These are phyloP conservation scores for Heliocidaris erythrogramma DNA, from an alignment of 35 echinoderm and acorn worm species.

Conservation along the genomic window DNA sequence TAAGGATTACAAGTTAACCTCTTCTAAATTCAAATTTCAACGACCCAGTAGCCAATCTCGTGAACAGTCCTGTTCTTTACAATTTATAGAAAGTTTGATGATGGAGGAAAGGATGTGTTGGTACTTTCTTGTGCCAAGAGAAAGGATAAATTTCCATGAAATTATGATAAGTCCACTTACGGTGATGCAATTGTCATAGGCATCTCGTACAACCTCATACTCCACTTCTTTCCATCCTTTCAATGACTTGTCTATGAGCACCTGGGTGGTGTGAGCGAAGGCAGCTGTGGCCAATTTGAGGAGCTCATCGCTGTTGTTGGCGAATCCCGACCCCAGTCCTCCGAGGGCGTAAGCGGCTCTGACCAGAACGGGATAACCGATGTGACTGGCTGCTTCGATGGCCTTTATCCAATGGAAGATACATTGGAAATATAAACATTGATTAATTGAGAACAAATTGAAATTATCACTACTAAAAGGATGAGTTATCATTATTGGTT, in stretches of 20 bases:
- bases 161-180: slow-evolving; percentile 57
- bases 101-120: too few species aligned
- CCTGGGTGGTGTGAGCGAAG: slow-evolving; percentile 90
- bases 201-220: slow-evolving; percentile 99
- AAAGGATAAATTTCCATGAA: too few species aligned
- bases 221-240: slow-evolving; percentile 98
- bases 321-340: slow-evolving; percentile 97
- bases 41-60: too few species aligned
- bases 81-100: too few species aligned
- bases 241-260: slow-evolving; percentile 92
- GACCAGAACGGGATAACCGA: slow-evolving; percentile 94
- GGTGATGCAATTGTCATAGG: slow-evolving; percentile 96
- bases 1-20: too few species aligned
- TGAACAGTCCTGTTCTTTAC: too few species aligned
- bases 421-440: not conserved
- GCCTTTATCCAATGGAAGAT: slow-evolving; percentile 57
- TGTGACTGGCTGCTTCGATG: slow-evolving; percentile 78
- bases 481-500: too few species aligned
- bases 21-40: too few species aligned
- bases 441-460: not conserved
- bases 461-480: too few species aligned
- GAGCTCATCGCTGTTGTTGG: slow-evolving; percentile 80
- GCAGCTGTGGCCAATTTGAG: slow-evolving; percentile 76
- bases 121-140: too few species aligned
- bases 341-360: slow-evolving; percentile 88